Evolutionary conservation across 2,797 vertebrate species (phyloP).

Genomic region (Sus cebifrons): DNA sequence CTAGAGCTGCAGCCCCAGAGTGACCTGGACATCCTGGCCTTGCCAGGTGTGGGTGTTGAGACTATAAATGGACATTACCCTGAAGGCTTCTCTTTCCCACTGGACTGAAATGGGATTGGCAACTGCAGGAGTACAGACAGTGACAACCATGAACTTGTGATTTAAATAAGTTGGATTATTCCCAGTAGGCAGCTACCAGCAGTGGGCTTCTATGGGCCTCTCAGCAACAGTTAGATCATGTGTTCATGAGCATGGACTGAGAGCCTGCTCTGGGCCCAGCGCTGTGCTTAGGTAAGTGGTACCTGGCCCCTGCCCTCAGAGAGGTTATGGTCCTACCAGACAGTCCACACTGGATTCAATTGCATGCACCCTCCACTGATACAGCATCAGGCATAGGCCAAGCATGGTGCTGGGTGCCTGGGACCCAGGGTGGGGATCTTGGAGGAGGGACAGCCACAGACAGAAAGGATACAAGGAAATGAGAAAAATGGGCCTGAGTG

Average conservation of each 20-base stretch:
- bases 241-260: not conserved
- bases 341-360: not conserved
- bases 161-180: not conserved
- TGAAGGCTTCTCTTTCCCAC: not conserved
- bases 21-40: not conserved
- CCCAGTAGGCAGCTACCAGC: not conserved
- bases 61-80: too few relatives aligned
- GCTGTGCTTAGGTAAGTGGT: not conserved
- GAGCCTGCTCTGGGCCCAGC: not conserved
- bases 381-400: accelerated
- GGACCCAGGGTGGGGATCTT: not conserved
- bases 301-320: not conserved
- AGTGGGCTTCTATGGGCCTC: not conserved
- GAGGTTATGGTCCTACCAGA: not conserved
- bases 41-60: accelerated
- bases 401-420: not conserved
- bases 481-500: not conserved
- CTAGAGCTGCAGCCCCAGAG: not conserved
- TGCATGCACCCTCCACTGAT: accelerated
- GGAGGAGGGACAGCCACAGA: not conserved
- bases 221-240: not conserved
- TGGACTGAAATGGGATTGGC: not conserved
- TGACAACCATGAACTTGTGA: accelerated
- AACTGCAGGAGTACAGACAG: not conserved
- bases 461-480: too few relatives aligned